Base-by-base conservation (phyloP, 2,888 invertebrate genomes). In the Actias luna region DNA sequence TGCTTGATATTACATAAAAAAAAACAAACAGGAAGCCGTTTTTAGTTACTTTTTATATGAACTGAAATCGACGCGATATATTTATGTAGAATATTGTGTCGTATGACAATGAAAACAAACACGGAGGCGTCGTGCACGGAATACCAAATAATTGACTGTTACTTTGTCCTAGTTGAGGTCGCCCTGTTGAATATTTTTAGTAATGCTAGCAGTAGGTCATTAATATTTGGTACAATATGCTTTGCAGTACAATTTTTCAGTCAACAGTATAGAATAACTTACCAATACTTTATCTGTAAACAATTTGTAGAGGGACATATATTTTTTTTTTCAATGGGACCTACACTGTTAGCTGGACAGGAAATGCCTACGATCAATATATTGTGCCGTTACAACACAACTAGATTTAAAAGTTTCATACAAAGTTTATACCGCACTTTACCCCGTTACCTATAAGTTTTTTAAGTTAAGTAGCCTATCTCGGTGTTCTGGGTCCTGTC, bases 101-200 rank as follows among this genome's bases (percentile, higher is more conserved):
- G 61, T 65, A 35, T 8, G 12, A 62, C 66, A 76, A 36, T 73
- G 81, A 61, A 67, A 50, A 59, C 68, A 39, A 42, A 22, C 59
- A 14, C 29, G 46, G 29, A 66, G 57, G 59, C 64, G 66, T 63
- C 76, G 76, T 80, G 81, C 62, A 25, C 50, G 58, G 78, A 72
- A 79, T 81, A 62, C 60, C 46, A 76, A 81, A 60, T 61, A 68
- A 64, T 62, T 33, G 65, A 66, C 71, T 65, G 69, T 75, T 73
- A 73, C 66, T 71, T 67, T 33, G 68, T 59, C 60, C 69, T 58
- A 65, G 63, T 65, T 62, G 60, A 58, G 29, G 55, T 50, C 55
- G 29, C 58, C 33, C 46, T 59, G 65, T 46, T 25, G 55, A 18
- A 29, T 55, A 59, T 62, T 66, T 63, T 64, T 65, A 66, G 62